Evolutionary conservation across 1,140 invertebrate genomes (phyloP).

Genomic region (Aphelinus certus): DNA sequence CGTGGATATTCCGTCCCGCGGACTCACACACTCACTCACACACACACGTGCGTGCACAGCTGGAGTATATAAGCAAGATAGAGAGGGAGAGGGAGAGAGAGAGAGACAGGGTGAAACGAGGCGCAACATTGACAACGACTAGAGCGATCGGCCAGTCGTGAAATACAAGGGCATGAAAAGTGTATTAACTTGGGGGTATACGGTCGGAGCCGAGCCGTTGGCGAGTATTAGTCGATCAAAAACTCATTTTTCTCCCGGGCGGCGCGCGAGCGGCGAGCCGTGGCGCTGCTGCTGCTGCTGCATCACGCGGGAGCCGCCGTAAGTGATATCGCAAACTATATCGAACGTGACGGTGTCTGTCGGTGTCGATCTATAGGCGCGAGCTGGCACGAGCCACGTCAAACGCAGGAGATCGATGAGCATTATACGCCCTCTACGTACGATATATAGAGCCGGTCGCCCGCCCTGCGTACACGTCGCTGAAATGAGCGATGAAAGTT

Average conservation of each 20-base stretch:
- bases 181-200: slow-evolving; percentile 14
- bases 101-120: slow-evolving; percentile 1
- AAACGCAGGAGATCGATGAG: slow-evolving; percentile 34
- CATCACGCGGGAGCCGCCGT: slow-evolving; percentile 16
- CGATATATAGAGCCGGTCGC: background rate
- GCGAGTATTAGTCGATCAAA: slow-evolving; percentile 33
- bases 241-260: slow-evolving; percentile 28
- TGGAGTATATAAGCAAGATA: too few species aligned
- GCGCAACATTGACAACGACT: slow-evolving; percentile 24
- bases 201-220: background rate
- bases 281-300: background rate
- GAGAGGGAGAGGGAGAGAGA: too few species aligned
- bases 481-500: slow-evolving; percentile 39
- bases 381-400: slow-evolving; percentile 12
- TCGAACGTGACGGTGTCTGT: slow-evolving; percentile 34
- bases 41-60: too few species aligned
- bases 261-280: background rate
- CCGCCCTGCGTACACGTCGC: background rate
- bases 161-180: slow-evolving; percentile 34
- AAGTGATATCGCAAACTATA: slow-evolving; percentile 33
- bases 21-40: too few species aligned
- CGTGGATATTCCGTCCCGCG: too few species aligned
- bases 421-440: slow-evolving; percentile 16
- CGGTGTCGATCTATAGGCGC: slow-evolving; percentile 8
- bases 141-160: slow-evolving; percentile 30